Conservation (phyloP, 2,888 invertebrate genomes). For the Lutraria lutraria region DNA sequence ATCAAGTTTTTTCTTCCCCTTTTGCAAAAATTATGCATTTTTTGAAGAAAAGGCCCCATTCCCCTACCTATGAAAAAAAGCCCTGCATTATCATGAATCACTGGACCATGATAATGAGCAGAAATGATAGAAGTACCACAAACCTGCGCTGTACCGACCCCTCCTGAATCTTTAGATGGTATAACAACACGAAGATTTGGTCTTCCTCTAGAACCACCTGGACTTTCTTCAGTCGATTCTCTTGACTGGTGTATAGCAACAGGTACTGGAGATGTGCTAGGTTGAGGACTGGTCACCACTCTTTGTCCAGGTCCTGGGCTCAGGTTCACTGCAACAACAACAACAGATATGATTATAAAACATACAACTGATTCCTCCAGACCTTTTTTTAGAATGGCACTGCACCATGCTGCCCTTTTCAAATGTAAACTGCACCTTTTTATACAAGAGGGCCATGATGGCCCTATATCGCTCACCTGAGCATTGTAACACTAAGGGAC, state of each 20-base stretch:
- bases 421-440: too few relatives aligned
- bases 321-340: conserved; percentile 57
- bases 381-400: too few relatives aligned
- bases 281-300: conserved; percentile 67
- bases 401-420: too few relatives aligned
- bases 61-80: too few relatives aligned
- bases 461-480: too few relatives aligned
- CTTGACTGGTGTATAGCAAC: conserved; percentile 45
- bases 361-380: too few relatives aligned
- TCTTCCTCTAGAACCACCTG: conserved; percentile 60
- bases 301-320: conserved; percentile 60
- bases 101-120: not conserved
- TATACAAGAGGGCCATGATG: too few relatives aligned
- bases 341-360: not conserved
- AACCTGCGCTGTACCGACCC: not conserved
- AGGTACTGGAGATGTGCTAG: conserved; percentile 63
- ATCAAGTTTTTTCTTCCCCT: too few relatives aligned
- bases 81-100: too few relatives aligned
- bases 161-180: conserved; percentile 64
- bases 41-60: too few relatives aligned
- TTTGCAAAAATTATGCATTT: too few relatives aligned
- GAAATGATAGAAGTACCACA: not conserved
- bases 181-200: conserved; percentile 80
- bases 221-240: conserved; percentile 45
- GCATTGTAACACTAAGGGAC: too few relatives aligned